Conservation (phyloP, 2,113 vertebrate genomes). For the Oophaga pumilio region DNA sequence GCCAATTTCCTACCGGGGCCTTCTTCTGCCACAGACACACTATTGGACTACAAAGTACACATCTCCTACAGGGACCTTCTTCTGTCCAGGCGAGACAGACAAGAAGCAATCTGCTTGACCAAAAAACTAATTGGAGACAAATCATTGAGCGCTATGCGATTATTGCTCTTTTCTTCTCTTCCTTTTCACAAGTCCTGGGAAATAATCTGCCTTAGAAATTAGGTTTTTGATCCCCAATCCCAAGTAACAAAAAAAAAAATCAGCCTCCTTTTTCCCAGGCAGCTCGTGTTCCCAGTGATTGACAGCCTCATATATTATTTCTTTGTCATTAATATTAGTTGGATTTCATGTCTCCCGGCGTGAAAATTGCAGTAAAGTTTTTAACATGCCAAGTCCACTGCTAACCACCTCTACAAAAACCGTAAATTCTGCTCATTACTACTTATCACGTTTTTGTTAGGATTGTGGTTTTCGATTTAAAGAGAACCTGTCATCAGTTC, state of each 20-base stretch:
- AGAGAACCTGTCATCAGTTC: no score
- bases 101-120: not conserved
- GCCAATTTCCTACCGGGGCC: no score
- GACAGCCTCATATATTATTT: constrained; percentile 16
- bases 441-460: not conserved
- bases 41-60: no score
- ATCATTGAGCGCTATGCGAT: not conserved
- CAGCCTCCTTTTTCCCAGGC: not conserved
- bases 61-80: no score
- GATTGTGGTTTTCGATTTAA: not conserved
- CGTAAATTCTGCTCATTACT: not conserved
- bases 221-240: not conserved
- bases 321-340: constrained; percentile 27
- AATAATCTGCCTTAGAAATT: constrained; percentile 1
- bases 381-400: not conserved
- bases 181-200: not conserved
- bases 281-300: not conserved
- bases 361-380: not conserved
- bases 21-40: no score
- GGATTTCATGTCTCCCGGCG: not conserved
- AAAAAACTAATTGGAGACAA: not conserved
- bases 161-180: not conserved
- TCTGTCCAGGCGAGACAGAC: no score
- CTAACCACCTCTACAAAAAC: not conserved
- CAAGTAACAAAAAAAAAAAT: not conserved